These are phyloP conservation scores for Drosophila ananassae DNA, from an alignment of 1,140 invertebrate genomes.

Conservation along the genomic window DNA sequence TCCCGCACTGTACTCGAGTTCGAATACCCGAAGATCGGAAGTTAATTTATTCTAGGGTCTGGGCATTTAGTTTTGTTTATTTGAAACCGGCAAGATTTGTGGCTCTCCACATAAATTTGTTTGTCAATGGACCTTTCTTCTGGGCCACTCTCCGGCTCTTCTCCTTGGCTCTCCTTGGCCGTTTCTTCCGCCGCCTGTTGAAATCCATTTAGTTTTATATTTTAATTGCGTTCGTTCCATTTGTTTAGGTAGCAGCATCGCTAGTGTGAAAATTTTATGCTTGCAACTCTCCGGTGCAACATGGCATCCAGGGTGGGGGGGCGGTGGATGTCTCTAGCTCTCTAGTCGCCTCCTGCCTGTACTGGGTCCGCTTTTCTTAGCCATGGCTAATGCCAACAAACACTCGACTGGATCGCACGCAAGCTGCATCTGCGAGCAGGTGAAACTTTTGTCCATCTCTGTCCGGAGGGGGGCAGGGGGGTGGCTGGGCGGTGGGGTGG, in stretches of 20 bases:
- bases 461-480: not conserved
- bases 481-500: not conserved
- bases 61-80: slow-evolving; percentile 74
- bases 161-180: not conserved
- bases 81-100: slow-evolving; percentile 70
- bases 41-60: slow-evolving; percentile 70
- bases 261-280: slow-evolving; percentile 38
- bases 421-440: slow-evolving; percentile 73
- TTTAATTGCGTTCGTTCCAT: slow-evolving; percentile 38
- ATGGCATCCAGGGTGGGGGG: slow-evolving; percentile 40
- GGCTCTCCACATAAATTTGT: slow-evolving; percentile 73
- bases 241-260: slow-evolving; percentile 58
- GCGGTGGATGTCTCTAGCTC: not conserved
- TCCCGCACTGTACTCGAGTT: slow-evolving; percentile 19
- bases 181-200: slow-evolving; percentile 21
- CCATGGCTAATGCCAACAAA: slow-evolving; percentile 62
- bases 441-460: slow-evolving; percentile 60
- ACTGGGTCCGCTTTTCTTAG: slow-evolving; percentile 47
- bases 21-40: slow-evolving; percentile 45
- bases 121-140: slow-evolving; percentile 63
- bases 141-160: not conserved
- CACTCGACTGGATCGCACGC: slow-evolving; percentile 67
- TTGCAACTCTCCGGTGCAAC: slow-evolving; percentile 49
- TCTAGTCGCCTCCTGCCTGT: slow-evolving; percentile 8
- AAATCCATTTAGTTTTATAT: slow-evolving; percentile 51